These are phyloP conservation scores for Novumbra hubbsi DNA, from an alignment of 2,797 vertebrate species.

Conservation along the genomic window DNA sequence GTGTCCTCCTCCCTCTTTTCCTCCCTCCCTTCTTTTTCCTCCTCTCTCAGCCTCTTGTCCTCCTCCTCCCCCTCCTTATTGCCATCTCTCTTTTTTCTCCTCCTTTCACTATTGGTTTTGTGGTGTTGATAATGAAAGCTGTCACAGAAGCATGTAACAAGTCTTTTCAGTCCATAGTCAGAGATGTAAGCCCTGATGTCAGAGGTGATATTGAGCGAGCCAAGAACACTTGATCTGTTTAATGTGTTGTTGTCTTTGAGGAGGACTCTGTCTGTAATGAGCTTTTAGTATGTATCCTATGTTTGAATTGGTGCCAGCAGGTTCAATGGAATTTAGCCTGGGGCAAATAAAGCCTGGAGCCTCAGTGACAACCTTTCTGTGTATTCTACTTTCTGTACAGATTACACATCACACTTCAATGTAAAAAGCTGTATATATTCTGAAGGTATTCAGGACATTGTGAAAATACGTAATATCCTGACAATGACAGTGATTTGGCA, in stretches of 20 bases:
- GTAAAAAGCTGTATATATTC: conserved; percentile 21
- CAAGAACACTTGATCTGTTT: conserved; percentile 50
- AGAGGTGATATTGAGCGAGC: conserved; percentile 56
- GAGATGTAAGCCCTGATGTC: conserved; percentile 64
- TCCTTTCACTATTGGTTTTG: conserved; percentile 81
- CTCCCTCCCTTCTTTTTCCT: background rate
- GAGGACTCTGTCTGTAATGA: conserved; percentile 39
- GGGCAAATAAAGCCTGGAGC: conserved; percentile 40
- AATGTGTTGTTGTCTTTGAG: conserved; percentile 64
- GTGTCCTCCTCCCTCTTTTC: background rate
- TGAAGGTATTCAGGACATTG: conserved; percentile 19
- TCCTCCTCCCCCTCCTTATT: conserved; percentile 61
- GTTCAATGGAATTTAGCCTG: conserved; percentile 47
- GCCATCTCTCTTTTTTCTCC: conserved; percentile 53
- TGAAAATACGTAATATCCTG: conserved; percentile 25
- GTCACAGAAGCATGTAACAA: conserved; percentile 81
- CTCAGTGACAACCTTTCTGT: conserved; percentile 25
- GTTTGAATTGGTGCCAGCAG: conserved; percentile 54
- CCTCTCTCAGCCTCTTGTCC: conserved; percentile 48
- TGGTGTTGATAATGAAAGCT: conserved; percentile 82
- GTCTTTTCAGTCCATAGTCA: conserved; percentile 65
- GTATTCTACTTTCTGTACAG: conserved; percentile 43
- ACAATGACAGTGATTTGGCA: conserved; percentile 29
- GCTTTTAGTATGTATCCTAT: conserved; percentile 51
- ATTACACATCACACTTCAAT: conserved; percentile 51